Evolutionary conservation across 2,113 vertebrate genomes (phyloP), one percentile per base, ranked within the genome.

Genomic region (Sceloporus tristichus): DNA sequence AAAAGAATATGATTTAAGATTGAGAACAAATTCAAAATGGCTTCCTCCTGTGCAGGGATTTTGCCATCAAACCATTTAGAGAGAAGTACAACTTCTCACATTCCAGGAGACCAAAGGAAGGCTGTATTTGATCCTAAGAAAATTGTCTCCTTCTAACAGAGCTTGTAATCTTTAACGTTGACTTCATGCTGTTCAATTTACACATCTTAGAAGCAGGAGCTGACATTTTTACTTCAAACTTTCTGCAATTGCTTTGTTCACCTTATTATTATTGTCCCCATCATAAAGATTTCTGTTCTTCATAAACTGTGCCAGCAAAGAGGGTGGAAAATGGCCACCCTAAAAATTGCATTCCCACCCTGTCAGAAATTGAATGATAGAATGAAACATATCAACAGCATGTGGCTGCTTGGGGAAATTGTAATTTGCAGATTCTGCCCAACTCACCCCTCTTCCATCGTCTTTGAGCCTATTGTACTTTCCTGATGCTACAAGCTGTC

Each of bases 181-280:
- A 10, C 34, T 91, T 85, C 18, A 80, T 48, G 13, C 7, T 27
- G 23, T 65, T 90, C 54, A 85, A 38, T 92, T 85, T 73, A 56
- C 56, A 91, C 23, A 70, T 65, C 54, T 80, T 79, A 80, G 38
- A 85, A 78, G 77, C 73, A 53, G 9, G 76, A 88, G 82, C 13
- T 13, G 56, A 68, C 73, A 76, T 66, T 82, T 65, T 76, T 68
- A 68, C 40, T 74, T 85, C 42, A 89, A 54, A 76, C 40, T 68
- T 54, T 80, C 40, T 75, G 83, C 54, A 42, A 23, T 73, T 81
- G 74, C 77, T 79, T 74, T 85, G 27, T 82, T 53, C 48, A 77
- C 19, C 10, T 48, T 74, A 10, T 27, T 78, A 5, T 56, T 75
- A 76, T 68, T 85, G 7, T 82, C 68, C 71, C 56, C 78, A 68